Evolutionary conservation across 2,888 invertebrate genomes (phyloP).

Genomic region (Trimorus sp.): DNA sequence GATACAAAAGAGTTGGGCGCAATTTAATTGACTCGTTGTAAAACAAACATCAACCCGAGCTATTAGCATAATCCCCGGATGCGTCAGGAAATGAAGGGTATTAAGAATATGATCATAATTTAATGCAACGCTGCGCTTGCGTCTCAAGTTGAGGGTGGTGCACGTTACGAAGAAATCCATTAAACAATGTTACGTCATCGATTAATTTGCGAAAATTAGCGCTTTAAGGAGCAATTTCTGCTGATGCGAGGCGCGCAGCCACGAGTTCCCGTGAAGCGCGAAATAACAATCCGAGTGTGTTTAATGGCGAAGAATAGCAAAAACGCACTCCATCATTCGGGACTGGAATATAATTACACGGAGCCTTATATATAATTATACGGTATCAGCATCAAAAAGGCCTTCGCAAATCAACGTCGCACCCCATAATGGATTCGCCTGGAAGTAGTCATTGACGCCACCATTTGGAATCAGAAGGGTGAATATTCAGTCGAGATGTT

Average conservation of each 20-base stretch:
- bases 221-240: neutral
- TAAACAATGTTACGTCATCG: no score
- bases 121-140: constrained; percentile 5
- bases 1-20: neutral
- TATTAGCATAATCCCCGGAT: constrained; percentile 23
- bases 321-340: neutral
- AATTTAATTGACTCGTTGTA: constrained; percentile 26
- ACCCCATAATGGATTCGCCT: constrained; percentile 53
- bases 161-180: no score
- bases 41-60: constrained; percentile 4
- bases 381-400: constrained; percentile 33
- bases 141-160: no score
- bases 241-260: neutral
- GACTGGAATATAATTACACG: neutral
- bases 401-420: constrained; percentile 26
- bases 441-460: constrained; percentile 53
- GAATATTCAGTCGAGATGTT: constrained; percentile 48
- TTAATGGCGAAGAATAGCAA: constrained; percentile 8
- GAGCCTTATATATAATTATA: constrained; percentile 33
- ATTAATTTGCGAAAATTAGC: no score
- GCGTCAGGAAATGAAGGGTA: neutral
- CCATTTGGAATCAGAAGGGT: constrained; percentile 56
- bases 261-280: neutral
- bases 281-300: constrained; percentile 1
- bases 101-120: constrained; percentile 17